Evolutionary conservation across 2,113 vertebrate species (phyloP).

Genomic region (Nestor notabilis): DNA sequence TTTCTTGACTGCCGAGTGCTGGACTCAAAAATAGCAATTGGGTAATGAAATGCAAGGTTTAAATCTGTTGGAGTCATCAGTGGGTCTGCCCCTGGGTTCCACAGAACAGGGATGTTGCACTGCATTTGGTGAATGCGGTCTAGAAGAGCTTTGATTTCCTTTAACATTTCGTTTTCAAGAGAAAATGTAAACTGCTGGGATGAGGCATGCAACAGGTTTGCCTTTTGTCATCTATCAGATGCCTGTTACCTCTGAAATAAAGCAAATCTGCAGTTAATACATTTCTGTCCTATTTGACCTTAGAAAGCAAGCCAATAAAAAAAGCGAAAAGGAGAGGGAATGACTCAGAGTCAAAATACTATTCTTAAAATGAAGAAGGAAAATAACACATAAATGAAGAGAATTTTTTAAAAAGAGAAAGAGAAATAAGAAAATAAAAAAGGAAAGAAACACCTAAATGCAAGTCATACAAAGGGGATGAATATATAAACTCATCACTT

Average conservation of each 20-base stretch:
- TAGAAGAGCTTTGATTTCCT: not conserved
- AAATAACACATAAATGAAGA: not conserved
- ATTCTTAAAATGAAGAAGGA: not conserved
- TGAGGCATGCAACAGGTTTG: not conserved
- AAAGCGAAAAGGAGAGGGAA: not conserved
- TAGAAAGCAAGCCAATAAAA: not conserved
- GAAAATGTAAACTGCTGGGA: not conserved
- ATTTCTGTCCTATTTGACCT: not conserved
- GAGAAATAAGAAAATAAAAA: not conserved
- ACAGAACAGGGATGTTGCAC: not conserved
- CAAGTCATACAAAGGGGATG: not conserved
- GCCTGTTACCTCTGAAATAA: not conserved
- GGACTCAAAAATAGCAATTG: not conserved
- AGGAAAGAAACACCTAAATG: not conserved
- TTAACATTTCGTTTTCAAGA: not conserved
- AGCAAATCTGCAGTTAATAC: not conserved
- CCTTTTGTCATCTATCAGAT: not conserved
- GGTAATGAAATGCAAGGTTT: not conserved
- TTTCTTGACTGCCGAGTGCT: not conserved
- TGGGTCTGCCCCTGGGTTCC: not conserved
- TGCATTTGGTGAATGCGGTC: fast-evolving
- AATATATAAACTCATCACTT: not conserved
- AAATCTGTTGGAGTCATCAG: not conserved
- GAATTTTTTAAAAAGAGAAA: not conserved
- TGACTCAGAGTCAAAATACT: not conserved